These are phyloP conservation scores for Ennomos quercinarius DNA, from an alignment of 2,888 invertebrate species.

Conservation along the genomic window DNA sequence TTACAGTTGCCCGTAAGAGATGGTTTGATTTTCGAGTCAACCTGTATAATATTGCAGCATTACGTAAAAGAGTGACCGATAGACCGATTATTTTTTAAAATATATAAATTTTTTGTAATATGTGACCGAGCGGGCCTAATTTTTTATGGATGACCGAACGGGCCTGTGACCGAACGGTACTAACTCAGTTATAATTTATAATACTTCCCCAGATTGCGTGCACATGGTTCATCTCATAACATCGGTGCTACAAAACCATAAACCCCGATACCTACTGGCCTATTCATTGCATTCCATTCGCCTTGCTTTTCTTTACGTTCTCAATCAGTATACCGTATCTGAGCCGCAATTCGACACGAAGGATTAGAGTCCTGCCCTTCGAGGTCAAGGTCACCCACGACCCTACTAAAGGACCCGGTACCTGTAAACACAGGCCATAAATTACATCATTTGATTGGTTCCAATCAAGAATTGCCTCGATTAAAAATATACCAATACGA, in stretches of 20 bases:
- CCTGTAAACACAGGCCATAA: conserved; percentile 67
- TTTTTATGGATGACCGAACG: too few relatives aligned
- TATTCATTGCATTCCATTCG: conserved; percentile 58
- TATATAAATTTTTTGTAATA: too few relatives aligned
- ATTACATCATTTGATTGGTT: conserved; percentile 80
- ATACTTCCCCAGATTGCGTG: conserved; percentile 6
- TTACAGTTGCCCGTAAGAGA: too few relatives aligned
- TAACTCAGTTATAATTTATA: neutral
- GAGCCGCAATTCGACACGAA: conserved; percentile 73
- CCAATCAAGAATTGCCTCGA: conserved; percentile 75
- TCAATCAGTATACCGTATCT: conserved; percentile 73
- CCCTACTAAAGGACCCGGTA: conserved; percentile 54
- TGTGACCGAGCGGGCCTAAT: too few relatives aligned
- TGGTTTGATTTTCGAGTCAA: too few relatives aligned
- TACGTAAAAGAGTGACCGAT: too few relatives aligned
- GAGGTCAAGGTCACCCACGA: conserved; percentile 43
- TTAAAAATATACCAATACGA: conserved; percentile 64
- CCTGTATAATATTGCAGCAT: too few relatives aligned
- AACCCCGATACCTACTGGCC: conserved; percentile 49
- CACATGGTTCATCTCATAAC: conserved; percentile 2
- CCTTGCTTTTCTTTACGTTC: conserved; percentile 64
- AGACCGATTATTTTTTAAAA: too few relatives aligned
- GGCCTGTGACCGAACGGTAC: too few relatives aligned
- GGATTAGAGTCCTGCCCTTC: conserved; percentile 62
- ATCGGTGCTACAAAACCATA: conserved; percentile 18